phyloP scores from a whole-genome alignment of 1,140 invertebrate species.

The Rhyacophila brunnea region DNA sequence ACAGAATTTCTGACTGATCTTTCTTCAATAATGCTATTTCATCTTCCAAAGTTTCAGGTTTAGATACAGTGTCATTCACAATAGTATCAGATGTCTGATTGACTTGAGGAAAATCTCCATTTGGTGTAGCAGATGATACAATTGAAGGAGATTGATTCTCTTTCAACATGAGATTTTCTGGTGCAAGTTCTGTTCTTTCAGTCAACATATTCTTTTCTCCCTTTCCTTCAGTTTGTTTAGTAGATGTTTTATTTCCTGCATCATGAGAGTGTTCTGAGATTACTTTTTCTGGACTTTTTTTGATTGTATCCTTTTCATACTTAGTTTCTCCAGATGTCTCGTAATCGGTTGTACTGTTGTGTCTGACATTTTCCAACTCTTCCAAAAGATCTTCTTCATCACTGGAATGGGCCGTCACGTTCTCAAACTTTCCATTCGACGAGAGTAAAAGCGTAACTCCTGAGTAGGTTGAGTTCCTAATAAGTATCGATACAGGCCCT shows the following conservation, averaged over 20 bases:
- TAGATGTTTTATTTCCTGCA: background rate
- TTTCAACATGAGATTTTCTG: background rate
- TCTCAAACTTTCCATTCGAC: conserved; percentile 28
- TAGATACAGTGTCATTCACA: too few species aligned
- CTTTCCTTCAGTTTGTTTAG: background rate
- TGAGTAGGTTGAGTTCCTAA: conserved; percentile 20
- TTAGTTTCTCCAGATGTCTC: conserved; percentile 2
- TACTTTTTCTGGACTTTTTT: conserved; percentile 1
- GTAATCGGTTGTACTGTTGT: background rate
- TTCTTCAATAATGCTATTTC: too few species aligned
- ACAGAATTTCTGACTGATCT: too few species aligned
- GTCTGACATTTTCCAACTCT: conserved; percentile 16
- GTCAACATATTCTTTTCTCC: background rate
- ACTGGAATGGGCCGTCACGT: conserved; percentile 12
- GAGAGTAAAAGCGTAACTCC: conserved; percentile 17
- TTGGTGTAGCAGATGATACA: background rate
- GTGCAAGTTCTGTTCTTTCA: background rate
- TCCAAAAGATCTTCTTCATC: conserved; percentile 4
- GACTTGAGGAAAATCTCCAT: too few species aligned
- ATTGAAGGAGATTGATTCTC: background rate
- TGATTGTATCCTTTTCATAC: background rate
- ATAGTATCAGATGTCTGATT: too few species aligned
- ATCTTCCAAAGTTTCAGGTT: too few species aligned
- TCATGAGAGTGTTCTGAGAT: background rate
- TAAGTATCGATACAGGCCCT: conserved; percentile 14